These are phyloP conservation scores for Lamellibrachia columna DNA, from an alignment of 2,888 invertebrate genomes.

Conservation along the genomic window DNA sequence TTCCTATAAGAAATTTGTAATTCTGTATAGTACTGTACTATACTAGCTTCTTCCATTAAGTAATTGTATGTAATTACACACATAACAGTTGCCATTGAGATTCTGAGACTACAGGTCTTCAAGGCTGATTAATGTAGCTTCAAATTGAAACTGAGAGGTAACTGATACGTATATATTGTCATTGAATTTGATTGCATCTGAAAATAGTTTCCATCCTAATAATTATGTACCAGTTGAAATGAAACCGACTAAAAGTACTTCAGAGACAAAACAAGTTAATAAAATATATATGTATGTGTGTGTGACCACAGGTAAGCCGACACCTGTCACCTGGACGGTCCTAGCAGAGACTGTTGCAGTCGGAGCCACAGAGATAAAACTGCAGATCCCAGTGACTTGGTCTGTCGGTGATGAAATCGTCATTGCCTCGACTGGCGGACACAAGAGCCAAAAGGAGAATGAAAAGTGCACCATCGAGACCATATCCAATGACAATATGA, in stretches of 20 bases:
- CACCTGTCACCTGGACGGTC: slow-evolving; percentile 50
- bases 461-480: slow-evolving; percentile 52
- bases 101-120: not conserved
- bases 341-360: slow-evolving; percentile 47
- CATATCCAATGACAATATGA: slow-evolving; percentile 48
- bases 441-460: slow-evolving; percentile 53
- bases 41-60: not conserved
- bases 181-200: not conserved
- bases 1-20: not conserved
- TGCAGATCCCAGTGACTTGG: slow-evolving; percentile 54
- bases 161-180: not conserved
- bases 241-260: not conserved
- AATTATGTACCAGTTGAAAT: not conserved
- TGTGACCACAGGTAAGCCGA: slow-evolving; percentile 6
- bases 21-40: not conserved
- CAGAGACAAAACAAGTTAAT: not conserved
- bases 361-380: slow-evolving; percentile 46
- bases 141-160: not conserved
- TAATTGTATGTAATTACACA: not conserved
- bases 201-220: not conserved
- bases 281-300: not conserved
- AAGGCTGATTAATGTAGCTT: not conserved
- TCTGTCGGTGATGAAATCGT: slow-evolving; percentile 52
- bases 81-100: not conserved
- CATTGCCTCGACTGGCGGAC: slow-evolving; percentile 59